Evolutionary conservation across 2,113 vertebrate genomes (phyloP).

Genomic region (Tinamus guttatus): DNA sequence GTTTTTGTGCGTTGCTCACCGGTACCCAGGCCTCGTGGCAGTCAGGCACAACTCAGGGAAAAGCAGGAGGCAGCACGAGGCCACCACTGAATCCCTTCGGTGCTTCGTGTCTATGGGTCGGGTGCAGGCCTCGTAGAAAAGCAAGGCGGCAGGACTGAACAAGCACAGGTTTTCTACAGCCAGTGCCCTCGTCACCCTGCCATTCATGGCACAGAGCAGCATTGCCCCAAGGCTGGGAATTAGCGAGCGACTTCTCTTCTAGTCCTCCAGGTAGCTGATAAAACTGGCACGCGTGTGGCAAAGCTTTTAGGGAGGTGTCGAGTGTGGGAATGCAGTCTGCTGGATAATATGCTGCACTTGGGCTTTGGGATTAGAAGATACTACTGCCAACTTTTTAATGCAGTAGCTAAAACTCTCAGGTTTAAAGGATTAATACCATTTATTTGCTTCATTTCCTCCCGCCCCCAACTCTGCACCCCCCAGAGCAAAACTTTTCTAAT

Average conservation of each 20-base stretch:
- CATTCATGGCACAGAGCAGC: conserved; percentile 16
- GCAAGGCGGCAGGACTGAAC: background rate
- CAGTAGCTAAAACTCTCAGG: conserved; percentile 45
- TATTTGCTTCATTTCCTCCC: conserved; percentile 44
- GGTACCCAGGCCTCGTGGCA: background rate
- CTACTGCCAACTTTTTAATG: conserved; percentile 57
- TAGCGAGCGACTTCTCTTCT: conserved; percentile 18
- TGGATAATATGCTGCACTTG: conserved; percentile 28
- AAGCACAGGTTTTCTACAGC: conserved; percentile 46
- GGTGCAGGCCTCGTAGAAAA: background rate
- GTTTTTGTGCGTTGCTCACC: background rate
- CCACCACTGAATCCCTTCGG: background rate
- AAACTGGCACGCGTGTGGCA: conserved; percentile 2
- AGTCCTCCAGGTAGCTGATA: conserved; percentile 61
- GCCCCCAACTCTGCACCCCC: background rate
- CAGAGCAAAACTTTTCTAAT: conserved; percentile 54
- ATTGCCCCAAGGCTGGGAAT: conserved; percentile 54
- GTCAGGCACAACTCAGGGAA: background rate
- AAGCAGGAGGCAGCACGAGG: background rate
- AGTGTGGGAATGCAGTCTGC: conserved; percentile 36
- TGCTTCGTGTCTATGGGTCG: background rate
- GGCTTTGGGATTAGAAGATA: conserved; percentile 59
- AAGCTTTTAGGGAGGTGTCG: conserved; percentile 66
- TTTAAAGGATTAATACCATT: conserved; percentile 68
- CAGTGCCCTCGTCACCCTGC: conserved; percentile 41